Percentiles rank a stretch among this genome's conserved stretches.
Conservation (phyloP, 2,113 vertebrate genomes). For the Porphyrio hochstetteri region DNA sequence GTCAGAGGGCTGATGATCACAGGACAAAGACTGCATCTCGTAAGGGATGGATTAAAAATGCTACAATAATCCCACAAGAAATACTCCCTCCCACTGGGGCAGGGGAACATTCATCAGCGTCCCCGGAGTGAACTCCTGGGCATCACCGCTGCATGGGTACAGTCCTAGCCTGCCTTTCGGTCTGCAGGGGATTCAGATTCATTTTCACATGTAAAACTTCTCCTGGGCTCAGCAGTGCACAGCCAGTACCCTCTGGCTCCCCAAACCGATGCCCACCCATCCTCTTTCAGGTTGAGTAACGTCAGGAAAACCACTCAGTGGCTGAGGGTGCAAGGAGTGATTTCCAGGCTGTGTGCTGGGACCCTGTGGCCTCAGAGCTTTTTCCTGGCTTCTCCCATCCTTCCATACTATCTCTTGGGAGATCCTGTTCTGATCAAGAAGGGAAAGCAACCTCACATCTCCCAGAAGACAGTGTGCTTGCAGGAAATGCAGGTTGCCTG, state of each 20-base stretch:
- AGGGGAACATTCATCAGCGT: neutral
- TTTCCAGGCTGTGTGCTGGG: neutral
- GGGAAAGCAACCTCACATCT: neutral
- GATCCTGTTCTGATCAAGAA: neutral
- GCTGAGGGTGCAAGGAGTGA: neutral
- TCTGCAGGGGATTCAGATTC: neutral
- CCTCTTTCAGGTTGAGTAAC: neutral
- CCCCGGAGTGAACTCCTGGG: neutral
- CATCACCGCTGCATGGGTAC: neutral
- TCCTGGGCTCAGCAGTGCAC: accelerated
- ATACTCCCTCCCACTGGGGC: neutral
- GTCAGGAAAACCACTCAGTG: neutral
- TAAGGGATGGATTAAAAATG: neutral
- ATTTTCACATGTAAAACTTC: neutral
- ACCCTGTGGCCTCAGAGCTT: neutral
- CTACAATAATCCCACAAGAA: neutral
- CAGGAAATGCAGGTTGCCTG: neutral
- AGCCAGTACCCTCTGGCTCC: neutral
- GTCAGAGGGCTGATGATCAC: neutral
- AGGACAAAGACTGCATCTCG: neutral
- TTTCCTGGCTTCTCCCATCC: neutral
- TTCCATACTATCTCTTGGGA: neutral
- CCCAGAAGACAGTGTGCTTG: neutral
- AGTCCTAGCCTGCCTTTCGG: neutral
- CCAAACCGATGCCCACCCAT: neutral